These are phyloP conservation scores for Xyliphius kryptos DNA, from an alignment of 2,113 vertebrate species.

Conservation along the genomic window DNA sequence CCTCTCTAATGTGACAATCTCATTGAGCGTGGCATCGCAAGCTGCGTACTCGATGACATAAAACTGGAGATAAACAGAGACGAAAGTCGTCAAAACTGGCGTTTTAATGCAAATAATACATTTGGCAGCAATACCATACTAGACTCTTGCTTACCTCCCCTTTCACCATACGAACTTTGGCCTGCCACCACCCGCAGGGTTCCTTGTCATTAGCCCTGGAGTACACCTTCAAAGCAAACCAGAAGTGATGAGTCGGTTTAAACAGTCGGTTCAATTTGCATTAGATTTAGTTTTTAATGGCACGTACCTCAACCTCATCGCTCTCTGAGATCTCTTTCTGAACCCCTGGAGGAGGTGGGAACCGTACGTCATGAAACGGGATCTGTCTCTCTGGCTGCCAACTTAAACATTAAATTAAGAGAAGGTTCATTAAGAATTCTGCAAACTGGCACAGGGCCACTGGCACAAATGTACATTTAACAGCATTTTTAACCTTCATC, in stretches of 20 bases:
- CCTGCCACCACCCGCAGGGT: slow-evolving; percentile 97
- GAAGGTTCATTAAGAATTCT: too few relatives aligned
- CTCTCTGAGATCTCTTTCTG: slow-evolving; percentile 97
- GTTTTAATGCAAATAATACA: too few relatives aligned
- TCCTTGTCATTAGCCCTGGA: slow-evolving; percentile 98
- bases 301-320: slow-evolving; percentile 94
- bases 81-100: too few relatives aligned
- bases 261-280: background rate
- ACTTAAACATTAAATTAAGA: too few relatives aligned
- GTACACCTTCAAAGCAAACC: slow-evolving; percentile 69
- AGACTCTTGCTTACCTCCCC: slow-evolving; percentile 98
- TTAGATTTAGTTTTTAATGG: background rate
- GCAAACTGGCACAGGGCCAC: too few relatives aligned
- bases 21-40: slow-evolving; percentile 94
- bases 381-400: slow-evolving; percentile 98
- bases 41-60: slow-evolving; percentile 98
- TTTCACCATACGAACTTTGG: slow-evolving; percentile 99
- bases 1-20: slow-evolving; percentile 96
- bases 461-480: too few relatives aligned
- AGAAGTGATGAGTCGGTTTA: background rate
- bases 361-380: slow-evolving; percentile 95
- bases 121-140: too few relatives aligned
- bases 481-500: too few relatives aligned
- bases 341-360: slow-evolving; percentile 86
- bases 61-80: too few relatives aligned